Evolutionary conservation across 2,888 invertebrate species (phyloP).

Genomic region (Nomada ruficornis): DNA sequence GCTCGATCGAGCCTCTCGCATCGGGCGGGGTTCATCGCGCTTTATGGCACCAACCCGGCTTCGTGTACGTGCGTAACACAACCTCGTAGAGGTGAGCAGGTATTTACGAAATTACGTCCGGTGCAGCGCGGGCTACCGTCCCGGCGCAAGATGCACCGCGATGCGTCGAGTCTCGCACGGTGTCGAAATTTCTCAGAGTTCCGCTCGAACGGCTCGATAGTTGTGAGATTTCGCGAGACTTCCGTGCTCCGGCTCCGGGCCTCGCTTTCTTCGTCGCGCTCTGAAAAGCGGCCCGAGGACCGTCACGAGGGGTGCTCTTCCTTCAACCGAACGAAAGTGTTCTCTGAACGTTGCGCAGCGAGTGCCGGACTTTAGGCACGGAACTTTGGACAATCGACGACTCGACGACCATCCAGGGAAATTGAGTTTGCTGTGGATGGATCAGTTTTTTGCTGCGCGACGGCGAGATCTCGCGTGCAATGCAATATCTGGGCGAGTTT

Average conservation of each 20-base stretch:
- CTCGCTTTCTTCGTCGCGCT: slow-evolving; percentile 24
- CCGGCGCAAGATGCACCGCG: slow-evolving; percentile 29
- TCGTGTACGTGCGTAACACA: slow-evolving; percentile 59
- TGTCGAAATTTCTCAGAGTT: slow-evolving; percentile 51
- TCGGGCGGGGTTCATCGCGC: slow-evolving; percentile 76
- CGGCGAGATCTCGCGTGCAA: not conserved
- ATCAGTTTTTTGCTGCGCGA: slow-evolving; percentile 5
- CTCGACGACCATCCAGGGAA: not conserved
- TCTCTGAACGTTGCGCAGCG: not conserved
- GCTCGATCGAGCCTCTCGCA: slow-evolving; percentile 77
- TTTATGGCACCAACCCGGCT: slow-evolving; percentile 63
- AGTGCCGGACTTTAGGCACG: too few relatives aligned
- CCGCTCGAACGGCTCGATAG: slow-evolving; percentile 47
- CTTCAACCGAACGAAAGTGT: not conserved
- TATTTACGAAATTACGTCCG: slow-evolving; percentile 71
- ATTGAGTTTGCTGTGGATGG: slow-evolving; percentile 2
- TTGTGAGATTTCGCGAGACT: slow-evolving; percentile 46
- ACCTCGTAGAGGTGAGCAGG: slow-evolving; percentile 49
- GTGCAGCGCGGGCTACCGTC: slow-evolving; percentile 53
- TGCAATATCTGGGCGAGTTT: slow-evolving; percentile 43
- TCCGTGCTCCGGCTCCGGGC: slow-evolving; percentile 23
- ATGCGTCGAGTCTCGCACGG: slow-evolving; percentile 17
- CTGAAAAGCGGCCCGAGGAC: slow-evolving; percentile 16
- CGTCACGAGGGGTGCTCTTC: not conserved
- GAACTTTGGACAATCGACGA: not conserved